Conservation (phyloP, 2,113 vertebrate species). For the Lagenorhynchus albirostris region DNA sequence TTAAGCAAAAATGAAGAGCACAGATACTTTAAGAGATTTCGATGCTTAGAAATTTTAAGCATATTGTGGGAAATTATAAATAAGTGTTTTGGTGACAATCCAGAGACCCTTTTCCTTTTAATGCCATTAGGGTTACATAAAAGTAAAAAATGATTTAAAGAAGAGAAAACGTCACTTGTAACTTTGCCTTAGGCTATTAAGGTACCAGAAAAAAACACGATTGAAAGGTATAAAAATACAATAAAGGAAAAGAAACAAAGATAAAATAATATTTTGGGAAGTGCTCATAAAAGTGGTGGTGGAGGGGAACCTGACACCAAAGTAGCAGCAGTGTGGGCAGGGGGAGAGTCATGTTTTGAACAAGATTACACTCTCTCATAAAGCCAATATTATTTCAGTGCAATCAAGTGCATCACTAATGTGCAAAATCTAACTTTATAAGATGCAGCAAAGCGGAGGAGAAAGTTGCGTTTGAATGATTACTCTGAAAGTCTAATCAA, state of each 20-base stretch:
- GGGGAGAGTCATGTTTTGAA: constrained; percentile 55
- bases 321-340: constrained; percentile 52
- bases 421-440: constrained; percentile 77
- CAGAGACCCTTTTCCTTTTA: not conserved
- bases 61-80: not conserved
- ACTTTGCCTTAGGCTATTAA: constrained; percentile 68
- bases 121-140: not conserved
- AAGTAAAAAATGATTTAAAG: not conserved
- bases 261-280: constrained; percentile 53
- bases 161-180: constrained; percentile 41
- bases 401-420: constrained; percentile 79
- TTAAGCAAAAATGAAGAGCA: not conserved
- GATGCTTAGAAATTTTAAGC: constrained; percentile 7
- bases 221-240: constrained; percentile 72
- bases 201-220: constrained; percentile 64
- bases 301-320: constrained; percentile 46
- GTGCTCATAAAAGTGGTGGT: not conserved
- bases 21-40: not conserved
- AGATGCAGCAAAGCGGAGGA: constrained; percentile 73
- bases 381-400: constrained; percentile 66
- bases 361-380: constrained; percentile 70
- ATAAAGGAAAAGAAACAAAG: constrained; percentile 67
- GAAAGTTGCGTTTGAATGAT: constrained; percentile 74
- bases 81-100: not conserved
- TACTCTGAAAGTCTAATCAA: constrained; percentile 81